Evolutionary conservation across 2,113 vertebrate genomes (phyloP).

Genomic region (Rostratula benghalensis): DNA sequence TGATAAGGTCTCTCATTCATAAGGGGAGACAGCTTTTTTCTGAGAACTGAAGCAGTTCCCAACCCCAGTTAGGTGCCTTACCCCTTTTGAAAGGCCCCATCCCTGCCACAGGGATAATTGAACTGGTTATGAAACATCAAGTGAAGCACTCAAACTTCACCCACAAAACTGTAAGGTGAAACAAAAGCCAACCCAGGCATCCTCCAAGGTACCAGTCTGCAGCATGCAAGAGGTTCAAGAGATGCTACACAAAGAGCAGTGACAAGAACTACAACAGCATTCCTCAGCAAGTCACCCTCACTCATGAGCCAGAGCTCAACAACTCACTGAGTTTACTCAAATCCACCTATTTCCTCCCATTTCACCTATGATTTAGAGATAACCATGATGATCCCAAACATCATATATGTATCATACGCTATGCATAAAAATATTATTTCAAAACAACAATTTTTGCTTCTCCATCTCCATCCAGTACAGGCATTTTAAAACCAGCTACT

Average conservation of each 20-base stretch:
- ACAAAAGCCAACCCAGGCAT: background rate
- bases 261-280: background rate
- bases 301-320: background rate
- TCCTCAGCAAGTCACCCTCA: background rate
- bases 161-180: background rate
- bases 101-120: background rate
- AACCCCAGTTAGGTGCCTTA: background rate
- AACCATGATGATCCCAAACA: background rate
- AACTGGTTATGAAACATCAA: background rate
- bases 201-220: background rate
- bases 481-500: background rate
- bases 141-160: background rate
- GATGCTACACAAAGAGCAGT: background rate
- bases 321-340: background rate
- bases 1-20: background rate
- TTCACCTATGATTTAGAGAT: background rate
- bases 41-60: background rate
- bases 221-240: background rate
- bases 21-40: background rate
- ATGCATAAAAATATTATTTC: background rate
- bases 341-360: background rate
- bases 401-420: background rate
- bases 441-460: background rate
- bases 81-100: background rate
- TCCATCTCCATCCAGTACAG: background rate